Base-by-base conservation (phyloP, 2,113 vertebrate species). In the Gadus chalcogrammus region DNA sequence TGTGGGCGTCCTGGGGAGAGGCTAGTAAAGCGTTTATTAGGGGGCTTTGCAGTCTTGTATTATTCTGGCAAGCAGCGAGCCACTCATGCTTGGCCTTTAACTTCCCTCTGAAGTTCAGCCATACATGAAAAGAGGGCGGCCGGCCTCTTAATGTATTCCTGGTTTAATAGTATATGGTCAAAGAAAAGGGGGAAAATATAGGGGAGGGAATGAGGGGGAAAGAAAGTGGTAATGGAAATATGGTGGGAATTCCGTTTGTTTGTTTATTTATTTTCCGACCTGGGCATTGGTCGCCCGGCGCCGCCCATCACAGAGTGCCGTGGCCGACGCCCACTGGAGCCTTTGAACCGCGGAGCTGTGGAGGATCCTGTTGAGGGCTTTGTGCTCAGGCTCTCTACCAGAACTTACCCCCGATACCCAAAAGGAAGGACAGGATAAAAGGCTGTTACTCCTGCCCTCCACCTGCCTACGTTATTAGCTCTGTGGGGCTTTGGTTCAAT, bases 11-110 rank as follows among this genome's bases (percentile, higher is more conserved):
- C 94, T 93, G 94, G 91, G 93, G 94, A 94, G 93, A 92, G 91
- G 42, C 93, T 88, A 94, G 93, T 94, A 97, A 97, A 96, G 94
- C 93, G 94, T 97, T 95, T 95, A 94, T 94, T 96, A 95, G 91
- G 85, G 76, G 76, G 92, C 95, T 96, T 90, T 95, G 92, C 95
- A 94, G 92, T 92, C 92, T 91, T 93, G 92, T 93, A 95, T 96
- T 97, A 95, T 93, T 91, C 92, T 94, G 88, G 86, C 93, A 90
- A 93, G 91, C 94, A 90, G 90, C 90, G 93, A 95, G 90, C 91
- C 93, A 94, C 93, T 95, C 92, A 84, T 94, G 94, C 94, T 93
- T 96, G 94, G 93, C 95, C 94, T 95, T 94, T 94, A 95, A 91
- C 90, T 91, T 90, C 81, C 87, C 86, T 92, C 85, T 91, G 89